Percentiles rank a stretch among this genome's conserved stretches.
phyloP scores from a whole-genome alignment of 2,888 invertebrate genomes.

The Phortica magna region DNA sequence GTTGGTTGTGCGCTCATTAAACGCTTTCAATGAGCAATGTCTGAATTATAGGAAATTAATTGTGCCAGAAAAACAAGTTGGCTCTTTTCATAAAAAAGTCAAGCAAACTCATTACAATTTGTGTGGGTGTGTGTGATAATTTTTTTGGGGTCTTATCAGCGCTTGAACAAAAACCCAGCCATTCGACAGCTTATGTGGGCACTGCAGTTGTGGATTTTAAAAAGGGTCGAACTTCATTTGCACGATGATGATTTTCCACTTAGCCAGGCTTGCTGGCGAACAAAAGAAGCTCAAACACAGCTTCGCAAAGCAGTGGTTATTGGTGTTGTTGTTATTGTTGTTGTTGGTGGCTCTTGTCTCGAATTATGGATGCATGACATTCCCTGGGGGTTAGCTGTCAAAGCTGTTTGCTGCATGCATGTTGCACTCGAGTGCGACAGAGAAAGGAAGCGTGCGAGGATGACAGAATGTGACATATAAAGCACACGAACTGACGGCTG shows the following conservation, averaged over 20 bases:
- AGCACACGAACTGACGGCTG: no score
- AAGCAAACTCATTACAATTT: constrained; percentile 18
- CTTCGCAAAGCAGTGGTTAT: neutral
- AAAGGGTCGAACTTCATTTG: constrained; percentile 30
- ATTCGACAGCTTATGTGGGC: constrained; percentile 22
- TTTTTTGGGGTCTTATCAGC: constrained; percentile 21
- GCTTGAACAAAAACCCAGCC: constrained; percentile 27
- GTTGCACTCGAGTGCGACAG: constrained; percentile 1
- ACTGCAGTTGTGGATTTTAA: constrained; percentile 10
- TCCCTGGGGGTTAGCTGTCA: constrained; percentile 33
- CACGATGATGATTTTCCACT: constrained; percentile 30
- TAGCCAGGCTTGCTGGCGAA: constrained; percentile 15
- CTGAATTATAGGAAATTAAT: constrained; percentile 29
- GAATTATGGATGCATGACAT: constrained; percentile 31
- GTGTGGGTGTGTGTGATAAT: neutral
- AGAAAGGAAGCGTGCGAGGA: neutral
- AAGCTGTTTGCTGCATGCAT: constrained; percentile 20
- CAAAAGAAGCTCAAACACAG: constrained; percentile 6
- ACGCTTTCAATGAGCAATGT: constrained; percentile 21
- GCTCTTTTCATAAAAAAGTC: neutral
- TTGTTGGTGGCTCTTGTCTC: constrained; percentile 17
- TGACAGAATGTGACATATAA: neutral
- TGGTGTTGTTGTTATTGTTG: neutral
- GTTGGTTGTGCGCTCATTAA: constrained; percentile 7
- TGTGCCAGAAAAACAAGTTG: neutral